These are phyloP conservation scores for Sarcophaga peregrina DNA, from an alignment of 1,140 invertebrate genomes.

Conservation along the genomic window DNA sequence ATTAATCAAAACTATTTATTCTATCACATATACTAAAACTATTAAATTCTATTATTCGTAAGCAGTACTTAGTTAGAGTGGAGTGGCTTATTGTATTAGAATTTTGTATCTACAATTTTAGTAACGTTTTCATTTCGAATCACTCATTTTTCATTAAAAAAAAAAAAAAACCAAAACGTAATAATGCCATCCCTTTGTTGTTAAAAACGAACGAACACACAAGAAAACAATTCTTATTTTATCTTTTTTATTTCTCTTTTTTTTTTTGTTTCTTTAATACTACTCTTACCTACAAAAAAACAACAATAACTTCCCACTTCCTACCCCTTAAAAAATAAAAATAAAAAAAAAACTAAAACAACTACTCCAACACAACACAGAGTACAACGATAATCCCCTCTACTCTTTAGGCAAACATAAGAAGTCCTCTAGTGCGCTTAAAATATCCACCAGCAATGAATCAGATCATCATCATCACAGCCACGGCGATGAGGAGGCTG, in stretches of 20 bases:
- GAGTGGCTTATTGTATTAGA: not conserved
- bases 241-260: constrained; percentile 43
- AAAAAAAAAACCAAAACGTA: not conserved
- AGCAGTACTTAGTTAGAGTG: not conserved
- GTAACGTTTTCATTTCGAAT: not conserved
- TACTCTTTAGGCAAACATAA: constrained; percentile 65
- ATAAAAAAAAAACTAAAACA: constrained; percentile 2
- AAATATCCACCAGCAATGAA: constrained; percentile 47
- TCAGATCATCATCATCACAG: constrained; percentile 42
- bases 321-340: constrained; percentile 37
- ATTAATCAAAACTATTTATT: too few relatives aligned
- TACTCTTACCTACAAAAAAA: constrained; percentile 7
- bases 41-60: not conserved
- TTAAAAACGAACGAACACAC: not conserved
- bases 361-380: constrained; percentile 48
- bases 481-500: not conserved
- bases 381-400: constrained; percentile 67
- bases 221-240: constrained; percentile 44
- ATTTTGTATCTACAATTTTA: constrained; percentile 15
- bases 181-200: not conserved
- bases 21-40: not conserved
- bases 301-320: constrained; percentile 36
- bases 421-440: constrained; percentile 48
- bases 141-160: constrained; percentile 1
- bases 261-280: constrained; percentile 15